Conservation (phyloP, 1,140 invertebrate genomes). For the Drosophila watanabei region DNA sequence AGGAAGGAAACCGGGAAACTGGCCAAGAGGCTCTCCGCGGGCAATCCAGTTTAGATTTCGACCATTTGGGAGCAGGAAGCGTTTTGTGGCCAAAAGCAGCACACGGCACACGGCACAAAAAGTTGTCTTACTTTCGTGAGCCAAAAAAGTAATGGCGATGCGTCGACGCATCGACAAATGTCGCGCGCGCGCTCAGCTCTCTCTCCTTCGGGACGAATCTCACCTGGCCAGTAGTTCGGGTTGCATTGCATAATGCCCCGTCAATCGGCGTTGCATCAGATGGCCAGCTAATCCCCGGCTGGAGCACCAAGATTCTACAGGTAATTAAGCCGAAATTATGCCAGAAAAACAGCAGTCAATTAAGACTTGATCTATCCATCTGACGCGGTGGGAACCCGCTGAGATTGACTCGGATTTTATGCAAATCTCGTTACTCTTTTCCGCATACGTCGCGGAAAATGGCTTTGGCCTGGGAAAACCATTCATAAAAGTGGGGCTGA, state of each 20-base stretch:
- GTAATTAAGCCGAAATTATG: conserved; percentile 34
- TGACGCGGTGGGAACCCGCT: conserved; percentile 50
- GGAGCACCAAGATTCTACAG: conserved; percentile 55
- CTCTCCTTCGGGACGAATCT: conserved; percentile 35
- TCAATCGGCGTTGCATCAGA: conserved; percentile 53
- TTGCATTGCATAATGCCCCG: conserved; percentile 43
- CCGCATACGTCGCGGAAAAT: conserved; percentile 72
- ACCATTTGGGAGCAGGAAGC: conserved; percentile 71
- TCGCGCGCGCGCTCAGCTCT: conserved; percentile 14
- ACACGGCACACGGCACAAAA: conserved; percentile 36
- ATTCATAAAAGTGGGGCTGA: conserved; percentile 60
- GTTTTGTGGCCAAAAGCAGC: conserved; percentile 59
- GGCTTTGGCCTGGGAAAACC: conserved; percentile 58
- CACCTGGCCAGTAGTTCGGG: conserved; percentile 30
- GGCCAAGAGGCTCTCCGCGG: conserved; percentile 34
- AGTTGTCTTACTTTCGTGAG: conserved; percentile 67
- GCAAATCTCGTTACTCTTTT: conserved; percentile 75
- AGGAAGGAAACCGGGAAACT: conserved; percentile 75
- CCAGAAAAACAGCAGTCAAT: conserved; percentile 35
- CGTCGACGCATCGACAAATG: conserved; percentile 70
- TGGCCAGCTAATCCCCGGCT: not conserved
- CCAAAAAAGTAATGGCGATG: conserved; percentile 47
- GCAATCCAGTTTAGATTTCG: conserved; percentile 78
- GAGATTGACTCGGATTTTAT: conserved; percentile 59
- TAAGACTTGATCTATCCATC: conserved; percentile 48